phyloP scores from a whole-genome alignment of 2,113 vertebrate genomes.

The Cavia aperea region DNA sequence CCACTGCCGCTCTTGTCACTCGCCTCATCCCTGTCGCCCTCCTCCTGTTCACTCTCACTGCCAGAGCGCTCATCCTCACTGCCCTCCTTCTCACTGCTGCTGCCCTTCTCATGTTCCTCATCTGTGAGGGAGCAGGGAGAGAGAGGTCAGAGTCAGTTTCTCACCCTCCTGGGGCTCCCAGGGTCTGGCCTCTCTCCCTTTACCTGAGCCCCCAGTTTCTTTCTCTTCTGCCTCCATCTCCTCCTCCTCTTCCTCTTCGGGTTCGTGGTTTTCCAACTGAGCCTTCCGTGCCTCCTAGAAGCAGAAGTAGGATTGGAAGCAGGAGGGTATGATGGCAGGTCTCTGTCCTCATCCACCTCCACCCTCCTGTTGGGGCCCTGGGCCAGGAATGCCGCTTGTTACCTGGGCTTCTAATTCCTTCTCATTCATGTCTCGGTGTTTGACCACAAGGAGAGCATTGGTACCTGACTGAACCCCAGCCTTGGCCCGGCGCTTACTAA shows the following conservation, averaged over 20 bases:
- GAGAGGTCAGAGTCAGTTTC: background rate
- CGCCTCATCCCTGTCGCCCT: conserved; percentile 75
- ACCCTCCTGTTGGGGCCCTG: background rate
- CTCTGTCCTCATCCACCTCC: background rate
- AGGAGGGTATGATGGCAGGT: background rate
- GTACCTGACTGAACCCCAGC: conserved; percentile 91
- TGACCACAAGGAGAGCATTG: conserved; percentile 91
- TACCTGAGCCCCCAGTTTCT: conserved; percentile 85
- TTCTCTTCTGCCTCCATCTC: conserved; percentile 82
- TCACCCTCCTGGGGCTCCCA: background rate
- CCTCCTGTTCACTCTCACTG: conserved; percentile 78
- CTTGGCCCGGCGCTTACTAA: conserved; percentile 92
- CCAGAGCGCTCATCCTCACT: conserved; percentile 76
- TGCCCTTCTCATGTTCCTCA: conserved; percentile 87
- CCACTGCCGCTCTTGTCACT: conserved; percentile 79
- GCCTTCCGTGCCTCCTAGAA: conserved; percentile 89
- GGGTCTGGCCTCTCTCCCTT: background rate
- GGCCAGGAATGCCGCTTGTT: background rate
- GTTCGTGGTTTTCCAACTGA: conserved; percentile 94
- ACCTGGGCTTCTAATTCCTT: conserved; percentile 95
- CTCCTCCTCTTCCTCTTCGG: conserved; percentile 92
- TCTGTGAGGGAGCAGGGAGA: conserved; percentile 60
- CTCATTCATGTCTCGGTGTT: conserved; percentile 95
- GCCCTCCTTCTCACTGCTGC: conserved; percentile 77
- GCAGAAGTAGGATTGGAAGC: background rate